phyloP scores from a whole-genome alignment of 2,113 vertebrate genomes.

The Melanerpes aurifrons region DNA sequence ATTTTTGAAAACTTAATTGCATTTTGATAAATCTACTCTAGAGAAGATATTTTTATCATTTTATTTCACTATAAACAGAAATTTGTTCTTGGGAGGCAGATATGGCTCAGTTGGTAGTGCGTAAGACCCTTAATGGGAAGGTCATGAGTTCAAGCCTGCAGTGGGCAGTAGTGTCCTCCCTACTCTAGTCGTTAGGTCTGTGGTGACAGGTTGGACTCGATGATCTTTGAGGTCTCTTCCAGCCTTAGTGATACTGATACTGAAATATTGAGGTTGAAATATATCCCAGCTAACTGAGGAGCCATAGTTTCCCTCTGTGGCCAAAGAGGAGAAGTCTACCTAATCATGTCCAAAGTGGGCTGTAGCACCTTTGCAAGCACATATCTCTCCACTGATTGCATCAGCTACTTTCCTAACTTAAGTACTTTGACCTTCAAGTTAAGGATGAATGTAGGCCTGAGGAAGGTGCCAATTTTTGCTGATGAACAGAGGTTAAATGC shows the following conservation, averaged over 20 bases:
- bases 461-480: neutral
- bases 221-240: no score
- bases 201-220: no score
- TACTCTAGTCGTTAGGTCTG: no score
- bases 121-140: no score
- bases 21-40: neutral
- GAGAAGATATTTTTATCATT: neutral
- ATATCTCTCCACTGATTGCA: neutral
- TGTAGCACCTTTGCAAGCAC: neutral
- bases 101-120: no score
- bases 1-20: conserved; percentile 20
- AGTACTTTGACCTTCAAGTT: neutral
- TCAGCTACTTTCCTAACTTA: neutral
- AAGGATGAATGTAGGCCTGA: neutral
- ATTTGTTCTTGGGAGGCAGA: neutral
- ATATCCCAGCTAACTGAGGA: neutral
- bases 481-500: neutral
- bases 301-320: neutral
- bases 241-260: no score
- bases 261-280: neutral
- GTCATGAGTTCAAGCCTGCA: no score
- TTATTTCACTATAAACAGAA: neutral
- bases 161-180: no score
- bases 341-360: neutral
- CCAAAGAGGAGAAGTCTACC: neutral